A percentile compares a stretch with the other conserved stretches of the same genome.
These are phyloP conservation scores for Drosophila pseudotalamancana DNA, from an alignment of 2,888 invertebrate genomes.

Conservation along the genomic window DNA sequence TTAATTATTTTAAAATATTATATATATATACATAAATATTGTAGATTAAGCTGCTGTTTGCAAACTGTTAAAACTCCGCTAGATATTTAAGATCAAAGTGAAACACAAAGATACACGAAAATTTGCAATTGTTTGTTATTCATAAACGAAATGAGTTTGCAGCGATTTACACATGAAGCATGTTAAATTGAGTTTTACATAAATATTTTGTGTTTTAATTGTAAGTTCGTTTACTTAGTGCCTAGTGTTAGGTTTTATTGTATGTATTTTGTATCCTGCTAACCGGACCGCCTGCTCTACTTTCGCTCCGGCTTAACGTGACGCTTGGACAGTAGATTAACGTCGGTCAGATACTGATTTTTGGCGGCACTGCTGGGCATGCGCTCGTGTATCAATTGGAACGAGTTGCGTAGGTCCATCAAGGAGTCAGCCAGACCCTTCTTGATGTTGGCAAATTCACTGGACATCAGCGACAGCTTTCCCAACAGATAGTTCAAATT, in stretches of 20 bases:
- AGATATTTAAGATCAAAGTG: constrained; percentile 28
- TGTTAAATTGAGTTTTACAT: constrained; percentile 35
- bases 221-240: constrained; percentile 52
- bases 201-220: constrained; percentile 40
- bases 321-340: constrained; percentile 81
- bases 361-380: constrained; percentile 84
- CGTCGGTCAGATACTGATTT: constrained; percentile 81
- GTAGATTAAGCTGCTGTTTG: neutral
- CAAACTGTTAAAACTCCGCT: constrained; percentile 8
- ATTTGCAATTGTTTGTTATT: constrained; percentile 37
- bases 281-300: constrained; percentile 5
- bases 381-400: constrained; percentile 87
- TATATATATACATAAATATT: neutral
- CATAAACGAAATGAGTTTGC: constrained; percentile 60
- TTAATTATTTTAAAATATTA: constrained; percentile 18
- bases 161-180: constrained; percentile 26
- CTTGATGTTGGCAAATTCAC: constrained; percentile 93
- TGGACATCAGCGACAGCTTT: constrained; percentile 90
- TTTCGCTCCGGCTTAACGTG: constrained; percentile 52
- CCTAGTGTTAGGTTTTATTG: constrained; percentile 54
- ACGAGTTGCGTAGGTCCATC: constrained; percentile 88
- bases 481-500: constrained; percentile 93
- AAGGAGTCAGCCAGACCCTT: constrained; percentile 89
- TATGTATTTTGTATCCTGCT: constrained; percentile 22
- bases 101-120: neutral